Evolutionary conservation across 1,140 invertebrate genomes (phyloP).

Genomic region (Aleiodes sp.): DNA sequence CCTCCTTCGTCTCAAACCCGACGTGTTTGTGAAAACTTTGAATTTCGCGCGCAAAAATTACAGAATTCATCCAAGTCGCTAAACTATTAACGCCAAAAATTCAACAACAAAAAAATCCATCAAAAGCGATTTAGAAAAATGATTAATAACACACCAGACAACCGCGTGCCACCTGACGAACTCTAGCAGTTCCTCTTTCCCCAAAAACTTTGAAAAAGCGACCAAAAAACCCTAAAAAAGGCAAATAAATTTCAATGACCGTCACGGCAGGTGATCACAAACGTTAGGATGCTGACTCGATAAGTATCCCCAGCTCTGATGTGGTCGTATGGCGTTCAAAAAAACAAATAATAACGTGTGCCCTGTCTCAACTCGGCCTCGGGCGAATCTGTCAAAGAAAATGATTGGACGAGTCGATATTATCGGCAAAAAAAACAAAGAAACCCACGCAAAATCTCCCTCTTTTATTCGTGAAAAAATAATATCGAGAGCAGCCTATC

Average conservation of each 20-base stretch:
- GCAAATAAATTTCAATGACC: slow-evolving; percentile 1
- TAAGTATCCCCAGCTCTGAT: neutral
- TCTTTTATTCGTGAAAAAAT: slow-evolving; percentile 51
- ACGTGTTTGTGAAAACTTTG: too few relatives aligned
- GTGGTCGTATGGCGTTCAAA: neutral
- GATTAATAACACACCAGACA: neutral
- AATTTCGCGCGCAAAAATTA: too few relatives aligned
- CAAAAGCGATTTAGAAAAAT: neutral
- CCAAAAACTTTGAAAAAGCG: neutral
- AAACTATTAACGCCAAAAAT: too few relatives aligned
- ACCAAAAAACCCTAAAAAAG: too few relatives aligned
- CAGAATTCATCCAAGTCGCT: too few relatives aligned
- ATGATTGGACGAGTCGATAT: slow-evolving; percentile 13
- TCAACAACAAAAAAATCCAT: neutral
- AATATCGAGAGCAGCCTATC: slow-evolving; percentile 45
- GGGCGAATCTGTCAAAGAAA: slow-evolving; percentile 14
- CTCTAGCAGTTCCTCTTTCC: neutral
- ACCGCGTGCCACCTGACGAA: neutral
- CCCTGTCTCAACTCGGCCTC: neutral
- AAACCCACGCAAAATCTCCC: slow-evolving; percentile 47
- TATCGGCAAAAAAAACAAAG: neutral
- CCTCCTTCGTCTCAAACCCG: too few relatives aligned
- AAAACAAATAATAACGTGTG: slow-evolving; percentile 11
- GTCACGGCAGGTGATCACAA: slow-evolving; percentile 6
- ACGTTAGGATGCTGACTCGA: neutral